Conservation (phyloP, 2,888 invertebrate genomes). For the Drosophila sordidula region DNA sequence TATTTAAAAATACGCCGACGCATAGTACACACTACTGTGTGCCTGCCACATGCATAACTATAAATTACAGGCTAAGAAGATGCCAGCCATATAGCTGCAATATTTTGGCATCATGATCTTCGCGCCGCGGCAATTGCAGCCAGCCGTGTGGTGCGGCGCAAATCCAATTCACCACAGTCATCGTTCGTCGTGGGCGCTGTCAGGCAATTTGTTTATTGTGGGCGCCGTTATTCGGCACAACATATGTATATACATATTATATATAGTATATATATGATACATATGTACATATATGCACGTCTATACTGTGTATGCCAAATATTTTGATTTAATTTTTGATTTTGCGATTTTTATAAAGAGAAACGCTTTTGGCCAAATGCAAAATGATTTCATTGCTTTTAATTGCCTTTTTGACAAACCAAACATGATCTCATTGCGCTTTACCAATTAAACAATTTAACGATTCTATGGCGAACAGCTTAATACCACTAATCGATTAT, state of each 20-base stretch:
- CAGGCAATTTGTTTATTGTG: conserved; percentile 76
- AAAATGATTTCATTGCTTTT: conserved; percentile 70
- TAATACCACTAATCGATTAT: conserved; percentile 1
- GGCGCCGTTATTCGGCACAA: conserved; percentile 57
- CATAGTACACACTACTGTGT: conserved; percentile 34
- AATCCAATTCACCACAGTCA: conserved; percentile 76
- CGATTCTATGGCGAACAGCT: background rate
- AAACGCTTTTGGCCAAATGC: conserved; percentile 35
- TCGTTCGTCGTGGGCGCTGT: conserved; percentile 59
- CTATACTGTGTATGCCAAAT: conserved; percentile 8
- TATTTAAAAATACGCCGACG: conserved; percentile 71
- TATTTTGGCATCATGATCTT: conserved; percentile 41
- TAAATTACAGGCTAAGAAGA: conserved; percentile 55
- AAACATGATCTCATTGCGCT: conserved; percentile 71
- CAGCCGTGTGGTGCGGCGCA: conserved; percentile 54
- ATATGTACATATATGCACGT: background rate
- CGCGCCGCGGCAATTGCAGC: conserved; percentile 50
- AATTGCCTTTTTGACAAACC: conserved; percentile 60
- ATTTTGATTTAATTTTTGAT: conserved; percentile 45
- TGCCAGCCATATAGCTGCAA: conserved; percentile 37
- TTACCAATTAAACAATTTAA: conserved; percentile 40
- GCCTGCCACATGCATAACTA: conserved; percentile 47
- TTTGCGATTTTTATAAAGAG: conserved; percentile 32
- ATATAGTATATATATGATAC: background rate
- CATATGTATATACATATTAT: conserved; percentile 17